Conservation (phyloP, 1,140 invertebrate species). For the Apis florea region DNA sequence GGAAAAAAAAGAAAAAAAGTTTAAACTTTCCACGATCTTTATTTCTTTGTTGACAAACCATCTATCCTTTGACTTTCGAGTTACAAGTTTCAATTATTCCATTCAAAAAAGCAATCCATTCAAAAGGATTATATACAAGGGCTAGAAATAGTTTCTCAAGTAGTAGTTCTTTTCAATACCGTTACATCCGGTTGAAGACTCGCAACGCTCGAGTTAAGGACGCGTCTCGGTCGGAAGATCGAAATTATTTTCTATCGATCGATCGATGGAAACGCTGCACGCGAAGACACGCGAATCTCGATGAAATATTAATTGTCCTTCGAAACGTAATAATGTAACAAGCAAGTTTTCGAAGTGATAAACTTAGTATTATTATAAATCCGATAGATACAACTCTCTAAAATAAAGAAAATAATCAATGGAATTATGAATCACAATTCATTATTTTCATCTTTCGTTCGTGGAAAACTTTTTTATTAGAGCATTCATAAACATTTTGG, state of each 20-base stretch:
- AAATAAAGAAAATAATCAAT: too few relatives aligned
- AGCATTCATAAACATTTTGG: too few relatives aligned
- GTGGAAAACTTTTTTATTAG: too few relatives aligned
- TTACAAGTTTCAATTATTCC: not conserved
- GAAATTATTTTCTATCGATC: constrained; percentile 29
- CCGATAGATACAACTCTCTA: too few relatives aligned
- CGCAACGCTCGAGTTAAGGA: constrained; percentile 28
- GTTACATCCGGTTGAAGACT: constrained; percentile 38
- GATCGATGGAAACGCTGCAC: constrained; percentile 24
- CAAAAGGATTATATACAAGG: not conserved
- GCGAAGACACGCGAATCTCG: constrained; percentile 19
- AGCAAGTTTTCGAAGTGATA: not conserved
- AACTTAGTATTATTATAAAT: not conserved
- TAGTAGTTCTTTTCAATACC: constrained; percentile 32
- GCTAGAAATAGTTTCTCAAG: not conserved
- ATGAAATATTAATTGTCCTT: constrained; percentile 30
- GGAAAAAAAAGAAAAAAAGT: too few relatives aligned
- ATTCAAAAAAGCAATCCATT: constrained; percentile 5
- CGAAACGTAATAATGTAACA: constrained; percentile 15
- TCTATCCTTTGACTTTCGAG: not conserved
- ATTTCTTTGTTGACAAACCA: not conserved
- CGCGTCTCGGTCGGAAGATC: constrained; percentile 46
- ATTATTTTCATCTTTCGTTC: too few relatives aligned
- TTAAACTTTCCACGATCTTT: too few relatives aligned
- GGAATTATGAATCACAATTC: too few relatives aligned